Evolutionary conservation across 2,113 vertebrate genomes (phyloP).

Genomic region (Cyprinus carpio): DNA sequence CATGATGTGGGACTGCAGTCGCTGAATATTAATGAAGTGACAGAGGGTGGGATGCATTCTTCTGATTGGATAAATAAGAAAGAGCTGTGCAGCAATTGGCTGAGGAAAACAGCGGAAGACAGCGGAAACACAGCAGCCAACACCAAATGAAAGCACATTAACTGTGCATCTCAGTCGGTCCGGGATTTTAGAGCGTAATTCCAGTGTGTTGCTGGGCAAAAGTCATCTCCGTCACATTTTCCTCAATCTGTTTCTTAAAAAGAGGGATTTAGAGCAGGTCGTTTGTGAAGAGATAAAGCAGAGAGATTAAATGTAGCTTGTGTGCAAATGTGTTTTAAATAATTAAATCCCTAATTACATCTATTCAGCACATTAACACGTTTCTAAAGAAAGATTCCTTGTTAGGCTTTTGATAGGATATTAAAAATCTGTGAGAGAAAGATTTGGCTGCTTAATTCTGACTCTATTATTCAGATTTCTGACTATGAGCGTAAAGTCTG

Average conservation of each 20-base stretch:
- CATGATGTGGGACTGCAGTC: constrained; percentile 53
- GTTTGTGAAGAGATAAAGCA: background rate
- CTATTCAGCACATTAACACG: background rate
- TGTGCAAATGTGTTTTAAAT: constrained; percentile 11
- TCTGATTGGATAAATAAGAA: constrained; percentile 32
- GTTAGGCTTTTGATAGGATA: background rate
- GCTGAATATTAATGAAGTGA: constrained; percentile 55
- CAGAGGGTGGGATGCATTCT: background rate
- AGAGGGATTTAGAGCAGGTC: background rate
- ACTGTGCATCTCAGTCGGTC: background rate
- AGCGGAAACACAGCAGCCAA: constrained; percentile 14
- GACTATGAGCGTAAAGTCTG: background rate
- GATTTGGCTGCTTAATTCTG: background rate
- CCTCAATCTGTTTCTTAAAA: constrained; percentile 14
- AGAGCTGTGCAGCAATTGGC: constrained; percentile 29
- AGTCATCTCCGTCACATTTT: background rate
- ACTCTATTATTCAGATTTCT: background rate
- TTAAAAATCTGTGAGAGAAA: background rate
- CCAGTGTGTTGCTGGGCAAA: constrained; percentile 32
- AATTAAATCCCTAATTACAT: background rate
- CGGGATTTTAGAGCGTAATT: constrained; percentile 4
- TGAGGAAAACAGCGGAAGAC: background rate
- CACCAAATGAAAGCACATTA: constrained; percentile 25
- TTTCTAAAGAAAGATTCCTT: background rate
- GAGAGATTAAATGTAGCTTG: constrained; percentile 12